Conservation (phyloP, 2,888 invertebrate species). For the Dorcus parallelipipedus region DNA sequence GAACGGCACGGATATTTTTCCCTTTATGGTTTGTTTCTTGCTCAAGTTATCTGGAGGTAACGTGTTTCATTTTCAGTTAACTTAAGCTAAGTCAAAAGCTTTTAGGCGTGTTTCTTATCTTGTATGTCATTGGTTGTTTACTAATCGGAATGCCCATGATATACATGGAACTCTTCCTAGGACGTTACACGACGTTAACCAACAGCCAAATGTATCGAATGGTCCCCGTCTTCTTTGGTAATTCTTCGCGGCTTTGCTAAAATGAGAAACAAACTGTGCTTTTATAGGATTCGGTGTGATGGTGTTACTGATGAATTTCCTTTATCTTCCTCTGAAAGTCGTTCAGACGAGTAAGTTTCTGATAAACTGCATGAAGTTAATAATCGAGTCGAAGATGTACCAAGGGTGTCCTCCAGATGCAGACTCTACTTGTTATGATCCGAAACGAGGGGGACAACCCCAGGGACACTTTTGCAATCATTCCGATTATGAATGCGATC, state of each 20-base stretch:
- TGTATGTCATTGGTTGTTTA: slow-evolving; percentile 17
- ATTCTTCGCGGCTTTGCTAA: background rate
- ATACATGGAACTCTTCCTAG: slow-evolving; percentile 30
- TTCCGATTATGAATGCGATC: slow-evolving; percentile 9
- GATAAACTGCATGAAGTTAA: slow-evolving; percentile 19
- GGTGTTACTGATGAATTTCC: slow-evolving; percentile 22
- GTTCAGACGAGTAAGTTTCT: slow-evolving; percentile 17
- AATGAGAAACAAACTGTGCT: background rate
- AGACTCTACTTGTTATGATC: background rate
- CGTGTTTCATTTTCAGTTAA: background rate
- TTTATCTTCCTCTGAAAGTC: slow-evolving; percentile 18
- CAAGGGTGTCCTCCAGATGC: slow-evolving; percentile 12
- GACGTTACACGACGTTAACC: slow-evolving; percentile 26
- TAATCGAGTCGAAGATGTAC: slow-evolving; percentile 19
- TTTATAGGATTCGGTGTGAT: slow-evolving; percentile 23
- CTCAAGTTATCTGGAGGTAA: slow-evolving; percentile 25
- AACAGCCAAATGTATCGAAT: slow-evolving; percentile 31
- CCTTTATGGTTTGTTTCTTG: slow-evolving; percentile 17
- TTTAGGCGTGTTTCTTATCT: slow-evolving; percentile 15
- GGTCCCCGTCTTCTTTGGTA: slow-evolving; percentile 31
- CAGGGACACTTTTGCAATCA: slow-evolving; percentile 5
- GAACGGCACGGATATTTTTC: slow-evolving; percentile 22
- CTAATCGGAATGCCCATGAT: slow-evolving; percentile 27
- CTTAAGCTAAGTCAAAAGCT: background rate
- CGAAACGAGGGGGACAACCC: too few relatives aligned